Base-by-base conservation (phyloP, 2,797 vertebrate genomes). In the Hephaestus fuliginosus region DNA sequence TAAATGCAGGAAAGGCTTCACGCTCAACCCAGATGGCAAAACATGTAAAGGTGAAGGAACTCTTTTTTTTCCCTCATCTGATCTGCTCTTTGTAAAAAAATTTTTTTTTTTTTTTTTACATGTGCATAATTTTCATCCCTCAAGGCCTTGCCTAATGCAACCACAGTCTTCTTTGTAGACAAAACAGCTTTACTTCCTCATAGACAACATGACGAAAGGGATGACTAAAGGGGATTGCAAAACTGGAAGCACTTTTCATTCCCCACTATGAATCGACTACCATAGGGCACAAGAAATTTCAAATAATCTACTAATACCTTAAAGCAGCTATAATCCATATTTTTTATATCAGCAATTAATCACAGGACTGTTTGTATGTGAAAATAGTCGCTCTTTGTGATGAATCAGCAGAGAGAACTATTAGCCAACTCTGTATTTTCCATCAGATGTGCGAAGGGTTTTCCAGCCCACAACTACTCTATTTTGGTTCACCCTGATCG, bases 1-100 rank as follows among this genome's bases (percentile, higher is more conserved):
- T 91, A 95, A 91, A 74, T 98, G 97, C 88, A 96, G 95, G 86
- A 94, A 95, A 80, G 97, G 97, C n/a, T 98, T 97, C 91, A 92
- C 92, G 62, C 94, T 98, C 82, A 96, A 96, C 74, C 87, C 92
- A 1, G 97, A 98, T 67, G 95, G 96, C 82, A 98, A 84, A 90
- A 97, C 96, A 9, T 98, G 97, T 84, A 95, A 90, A 93, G 96
- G 97, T 98, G 93, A 95, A 95, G 93, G 11, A 43, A 14, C 14
- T 46, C 1, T 13, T 28, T 67, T 20, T 62, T 12, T 4, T 55
- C 30, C 30, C 13, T 66, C 3, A 7, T 60, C n/a, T 33, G 2
- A 55, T 83, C 86, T 53, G 7, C n/a, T 48, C 11, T 72, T 60
- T 68, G 48, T 28, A 14, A 8, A 14, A 8, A 60, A 17, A 12